A percentile compares a stretch with the other conserved stretches of the same genome.
Conservation (phyloP, 2,113 vertebrate genomes). For the Chloropsis cyanopogon region DNA sequence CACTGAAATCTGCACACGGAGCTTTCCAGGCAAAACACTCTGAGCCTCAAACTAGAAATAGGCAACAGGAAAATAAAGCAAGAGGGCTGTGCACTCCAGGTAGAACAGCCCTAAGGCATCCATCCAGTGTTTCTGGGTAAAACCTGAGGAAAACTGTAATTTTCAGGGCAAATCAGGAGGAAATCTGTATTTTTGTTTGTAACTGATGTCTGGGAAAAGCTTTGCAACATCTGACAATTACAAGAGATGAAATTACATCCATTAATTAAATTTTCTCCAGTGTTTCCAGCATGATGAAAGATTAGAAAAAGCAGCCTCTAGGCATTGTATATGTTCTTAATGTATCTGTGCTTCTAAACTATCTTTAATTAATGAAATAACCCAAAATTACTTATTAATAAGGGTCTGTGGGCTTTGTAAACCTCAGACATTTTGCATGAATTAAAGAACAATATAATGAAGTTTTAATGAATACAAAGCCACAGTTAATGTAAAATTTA, state of each 20-base stretch:
- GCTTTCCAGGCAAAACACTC: not conserved
- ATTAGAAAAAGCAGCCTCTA: not conserved
- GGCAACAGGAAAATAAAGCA: fast-evolving
- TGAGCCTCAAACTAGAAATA: not conserved
- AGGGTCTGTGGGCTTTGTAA: slow-evolving; percentile 34
- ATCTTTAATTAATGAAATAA: slow-evolving; percentile 62
- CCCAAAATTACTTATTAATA: slow-evolving; percentile 58
- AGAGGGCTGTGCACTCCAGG: not conserved
- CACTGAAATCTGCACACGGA: not conserved
- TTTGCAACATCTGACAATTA: not conserved
- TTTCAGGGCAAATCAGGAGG: not conserved
- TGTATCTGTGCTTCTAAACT: slow-evolving; percentile 17
- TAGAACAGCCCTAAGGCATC: not conserved
- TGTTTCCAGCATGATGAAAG: not conserved
- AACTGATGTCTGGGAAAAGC: not conserved
- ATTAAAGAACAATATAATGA: slow-evolving; percentile 58
- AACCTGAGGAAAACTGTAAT: not conserved
- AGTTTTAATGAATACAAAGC: slow-evolving; percentile 45
- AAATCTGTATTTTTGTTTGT: not conserved
- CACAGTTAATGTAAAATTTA: slow-evolving; percentile 33
- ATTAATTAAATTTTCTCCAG: not conserved
- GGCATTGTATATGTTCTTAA: not conserved
- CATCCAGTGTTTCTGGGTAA: not conserved
- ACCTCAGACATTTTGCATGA: slow-evolving; percentile 48
- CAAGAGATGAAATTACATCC: not conserved